Percentiles rank a stretch among this genome's conserved stretches.
These are phyloP conservation scores for Carposina sasakii DNA, from an alignment of 1,140 invertebrate species.

Conservation along the genomic window DNA sequence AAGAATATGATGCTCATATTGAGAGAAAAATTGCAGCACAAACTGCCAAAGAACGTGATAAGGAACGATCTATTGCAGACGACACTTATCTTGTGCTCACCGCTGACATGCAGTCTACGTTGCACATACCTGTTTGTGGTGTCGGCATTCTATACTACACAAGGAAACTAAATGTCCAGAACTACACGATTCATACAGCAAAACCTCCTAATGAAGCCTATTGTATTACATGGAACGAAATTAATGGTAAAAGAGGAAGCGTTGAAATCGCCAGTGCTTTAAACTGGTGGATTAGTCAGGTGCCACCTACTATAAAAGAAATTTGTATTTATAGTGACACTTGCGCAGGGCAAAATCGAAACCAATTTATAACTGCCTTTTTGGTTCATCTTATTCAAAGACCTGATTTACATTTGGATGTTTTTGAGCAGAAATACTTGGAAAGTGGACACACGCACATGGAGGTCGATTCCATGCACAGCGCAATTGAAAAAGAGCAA, in stretches of 20 bases:
- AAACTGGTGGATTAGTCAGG: conserved; percentile 14
- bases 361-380: conserved; percentile 40
- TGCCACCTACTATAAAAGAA: conserved; percentile 3
- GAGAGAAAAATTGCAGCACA: conserved; percentile 17
- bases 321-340: conserved; percentile 37
- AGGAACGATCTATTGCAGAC: conserved; percentile 5
- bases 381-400: conserved; percentile 29
- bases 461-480: conserved; percentile 39
- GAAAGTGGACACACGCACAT: conserved; percentile 35
- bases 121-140: conserved; percentile 15
- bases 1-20: conserved; percentile 15
- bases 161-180: conserved; percentile 25
- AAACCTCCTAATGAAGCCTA: conserved; percentile 12
- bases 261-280: conserved; percentile 26
- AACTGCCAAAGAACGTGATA: conserved; percentile 21
- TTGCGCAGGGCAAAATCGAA: conserved; percentile 45
- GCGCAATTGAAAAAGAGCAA: conserved; percentile 32
- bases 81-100: conserved; percentile 9
- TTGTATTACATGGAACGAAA: conserved; percentile 26
- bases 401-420: conserved; percentile 24
- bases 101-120: conserved; percentile 21
- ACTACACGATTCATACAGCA: conserved; percentile 23
- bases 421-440: conserved; percentile 41
- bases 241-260: conserved; percentile 17
- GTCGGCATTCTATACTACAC: conserved; percentile 28